A percentile compares a stretch with the other conserved stretches of the same genome.
Conservation (phyloP, 1,140 invertebrate genomes). For the Polyergus mexicanus region DNA sequence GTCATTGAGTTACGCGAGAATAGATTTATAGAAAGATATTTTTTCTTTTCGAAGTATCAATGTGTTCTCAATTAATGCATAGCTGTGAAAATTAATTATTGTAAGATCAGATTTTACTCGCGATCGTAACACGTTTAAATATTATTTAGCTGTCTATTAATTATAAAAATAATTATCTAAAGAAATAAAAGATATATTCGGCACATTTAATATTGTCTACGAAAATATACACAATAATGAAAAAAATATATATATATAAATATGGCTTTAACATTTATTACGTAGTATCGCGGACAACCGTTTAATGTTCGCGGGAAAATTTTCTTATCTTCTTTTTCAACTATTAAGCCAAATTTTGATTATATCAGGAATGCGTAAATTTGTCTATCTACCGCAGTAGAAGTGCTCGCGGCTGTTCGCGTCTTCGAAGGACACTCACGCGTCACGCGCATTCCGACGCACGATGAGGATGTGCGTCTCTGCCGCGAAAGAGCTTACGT, state of each 20-base stretch:
- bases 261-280: not conserved
- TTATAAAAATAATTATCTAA: not conserved
- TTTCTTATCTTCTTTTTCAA: not conserved
- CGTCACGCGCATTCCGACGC: conserved; percentile 58
- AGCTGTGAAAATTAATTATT: not conserved
- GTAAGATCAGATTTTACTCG: not conserved
- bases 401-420: conserved; percentile 31
- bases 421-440: conserved; percentile 68
- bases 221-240: not conserved
- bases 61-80: not conserved
- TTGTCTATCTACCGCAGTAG: conserved; percentile 45
- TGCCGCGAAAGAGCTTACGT: conserved; percentile 29
- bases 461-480: conserved; percentile 26
- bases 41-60: not conserved
- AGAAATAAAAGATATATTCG: not conserved
- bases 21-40: not conserved
- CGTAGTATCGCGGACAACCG: not conserved
- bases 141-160: too few species aligned
- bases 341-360: conserved; percentile 3
- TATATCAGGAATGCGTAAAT: not conserved
- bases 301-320: not conserved
- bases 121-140: too few species aligned
- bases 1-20: not conserved
- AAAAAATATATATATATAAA: too few species aligned
- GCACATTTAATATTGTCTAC: not conserved